Evolutionary conservation across 1,140 invertebrate genomes (phyloP).

Genomic region (Apis mellifera): Amel_HAv3.1 CM009934.2:2876501-2877000

Average conservation of each 20-base stretch:
- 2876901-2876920: not conserved
- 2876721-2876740: not conserved
- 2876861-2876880: constrained; percentile 6
- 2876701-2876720: not conserved
- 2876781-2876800: not conserved
- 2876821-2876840: not conserved
- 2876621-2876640: not conserved
- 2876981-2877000: constrained; percentile 4
- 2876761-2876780: not conserved
- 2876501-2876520: not conserved
- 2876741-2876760: not conserved
- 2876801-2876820: no score
- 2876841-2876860: not conserved
- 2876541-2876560: not conserved
- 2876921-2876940: not conserved
- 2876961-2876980: not conserved
- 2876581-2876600: not conserved
- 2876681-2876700: not conserved
- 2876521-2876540: not conserved
- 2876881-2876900: constrained; percentile 1
- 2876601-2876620: not conserved
- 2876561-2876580: not conserved
- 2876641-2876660: not conserved
- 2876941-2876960: not conserved
- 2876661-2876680: not conserved